These are phyloP conservation scores for Tyto alba DNA, from an alignment of 2,113 vertebrate genomes.

Conservation along the genomic window DNA sequence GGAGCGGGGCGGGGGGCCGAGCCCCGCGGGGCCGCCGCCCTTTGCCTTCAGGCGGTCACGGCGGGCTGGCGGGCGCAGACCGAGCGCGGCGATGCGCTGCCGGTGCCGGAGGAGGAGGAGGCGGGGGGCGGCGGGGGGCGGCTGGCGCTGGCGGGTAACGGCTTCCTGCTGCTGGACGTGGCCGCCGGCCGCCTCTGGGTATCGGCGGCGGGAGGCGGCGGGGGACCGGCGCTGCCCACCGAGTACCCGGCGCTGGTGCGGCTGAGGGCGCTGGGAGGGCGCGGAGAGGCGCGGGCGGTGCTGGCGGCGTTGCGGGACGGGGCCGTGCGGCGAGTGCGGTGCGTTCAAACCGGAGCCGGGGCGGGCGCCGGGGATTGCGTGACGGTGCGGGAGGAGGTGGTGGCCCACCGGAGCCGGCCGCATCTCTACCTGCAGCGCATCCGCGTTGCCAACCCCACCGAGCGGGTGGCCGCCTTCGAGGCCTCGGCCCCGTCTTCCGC, in stretches of 20 bases:
- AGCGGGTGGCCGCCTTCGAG: slow-evolving; percentile 75
- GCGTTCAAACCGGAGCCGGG: slow-evolving; percentile 72
- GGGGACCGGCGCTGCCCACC: slow-evolving; percentile 73
- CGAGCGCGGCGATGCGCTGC: slow-evolving; percentile 68
- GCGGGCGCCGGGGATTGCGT: slow-evolving; percentile 76
- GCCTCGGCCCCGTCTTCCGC: slow-evolving; percentile 46
- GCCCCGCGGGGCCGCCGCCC: slow-evolving; percentile 68
- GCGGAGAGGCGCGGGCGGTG: slow-evolving; percentile 71
- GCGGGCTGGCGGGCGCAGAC: slow-evolving; percentile 74
- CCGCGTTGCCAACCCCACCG: slow-evolving; percentile 85
- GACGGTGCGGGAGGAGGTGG: slow-evolving; percentile 85
- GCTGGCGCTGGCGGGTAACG: slow-evolving; percentile 86
- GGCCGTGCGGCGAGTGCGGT: slow-evolving; percentile 79
- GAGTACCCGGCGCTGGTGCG: slow-evolving; percentile 77
- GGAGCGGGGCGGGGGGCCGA: slow-evolving; percentile 65
- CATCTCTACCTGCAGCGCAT: slow-evolving; percentile 89
- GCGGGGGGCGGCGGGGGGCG: slow-evolving; percentile 54
- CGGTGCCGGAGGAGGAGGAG: slow-evolving; percentile 52
- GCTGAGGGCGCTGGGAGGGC: slow-evolving; percentile 69
- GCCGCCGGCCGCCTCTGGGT: slow-evolving; percentile 86
- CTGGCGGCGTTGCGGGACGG: slow-evolving; percentile 84
- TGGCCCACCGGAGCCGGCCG: slow-evolving; percentile 86
- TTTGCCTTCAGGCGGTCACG: slow-evolving; percentile 80
- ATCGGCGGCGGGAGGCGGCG: slow-evolving; percentile 65
- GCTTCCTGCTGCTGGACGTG: slow-evolving; percentile 83